These are phyloP conservation scores for Batillaria attramentaria DNA, from an alignment of 1,140 invertebrate species.

Conservation along the genomic window DNA sequence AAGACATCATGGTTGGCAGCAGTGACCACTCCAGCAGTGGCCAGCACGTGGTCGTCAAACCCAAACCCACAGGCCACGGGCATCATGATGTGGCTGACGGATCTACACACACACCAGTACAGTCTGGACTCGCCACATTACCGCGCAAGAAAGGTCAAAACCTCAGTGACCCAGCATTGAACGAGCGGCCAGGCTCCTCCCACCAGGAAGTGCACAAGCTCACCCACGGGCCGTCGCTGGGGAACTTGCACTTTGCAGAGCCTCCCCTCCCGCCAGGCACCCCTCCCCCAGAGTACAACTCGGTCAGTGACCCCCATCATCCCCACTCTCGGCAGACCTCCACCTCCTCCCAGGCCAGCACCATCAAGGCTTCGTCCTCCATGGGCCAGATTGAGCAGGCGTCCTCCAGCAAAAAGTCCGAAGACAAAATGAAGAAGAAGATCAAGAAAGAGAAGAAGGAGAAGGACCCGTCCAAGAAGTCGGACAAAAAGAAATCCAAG, in stretches of 20 bases:
- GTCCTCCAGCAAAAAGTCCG: conserved; percentile 38
- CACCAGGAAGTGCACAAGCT: conserved; percentile 21
- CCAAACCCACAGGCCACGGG: conserved; percentile 44
- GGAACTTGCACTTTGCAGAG: conserved; percentile 7
- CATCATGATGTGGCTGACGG: conserved; percentile 54
- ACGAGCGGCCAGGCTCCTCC: neutral
- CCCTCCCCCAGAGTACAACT: conserved; percentile 15
- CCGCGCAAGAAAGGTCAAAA: conserved; percentile 56
- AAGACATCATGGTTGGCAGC: conserved; percentile 21
- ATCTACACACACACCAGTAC: conserved; percentile 57
- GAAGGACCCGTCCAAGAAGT: conserved; percentile 40
- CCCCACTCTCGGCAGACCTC: conserved; percentile 41
- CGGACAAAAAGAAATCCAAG: conserved; percentile 27
- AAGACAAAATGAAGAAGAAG: conserved; percentile 47
- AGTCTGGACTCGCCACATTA: conserved; percentile 65
- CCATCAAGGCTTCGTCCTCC: conserved; percentile 21
- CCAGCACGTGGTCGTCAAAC: conserved; percentile 58
- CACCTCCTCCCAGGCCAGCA: conserved; percentile 13
- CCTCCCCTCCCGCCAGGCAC: conserved; percentile 22
- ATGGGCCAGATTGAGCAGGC: conserved; percentile 28
- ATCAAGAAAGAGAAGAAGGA: conserved; percentile 51
- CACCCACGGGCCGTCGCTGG: conserved; percentile 16
- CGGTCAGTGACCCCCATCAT: neutral
- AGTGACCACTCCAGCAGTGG: conserved; percentile 12
- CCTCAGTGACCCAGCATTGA: neutral